phyloP scores from a whole-genome alignment of 1,140 invertebrate species.

The Lordiphosa mommai region DNA sequence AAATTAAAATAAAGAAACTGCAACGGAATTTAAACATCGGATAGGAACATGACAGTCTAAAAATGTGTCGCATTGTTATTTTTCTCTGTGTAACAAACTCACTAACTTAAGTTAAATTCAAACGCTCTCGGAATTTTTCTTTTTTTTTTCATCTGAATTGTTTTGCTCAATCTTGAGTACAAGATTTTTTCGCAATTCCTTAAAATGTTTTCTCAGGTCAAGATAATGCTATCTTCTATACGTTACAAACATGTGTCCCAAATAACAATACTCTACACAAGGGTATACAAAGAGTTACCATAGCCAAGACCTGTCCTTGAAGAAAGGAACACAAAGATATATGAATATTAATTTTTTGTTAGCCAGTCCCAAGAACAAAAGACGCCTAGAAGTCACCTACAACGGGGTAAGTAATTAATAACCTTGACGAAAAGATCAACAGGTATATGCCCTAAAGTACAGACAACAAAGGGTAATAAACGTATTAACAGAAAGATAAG shows the following conservation, averaged over 20 bases:
- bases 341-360: neutral
- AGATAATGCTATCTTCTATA: no score
- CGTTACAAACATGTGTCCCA: no score
- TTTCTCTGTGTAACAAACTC: no score
- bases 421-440: conserved; percentile 46
- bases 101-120: no score
- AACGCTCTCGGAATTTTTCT: no score
- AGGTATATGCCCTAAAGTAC: conserved; percentile 32
- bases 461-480: conserved; percentile 63
- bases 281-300: conserved; percentile 7
- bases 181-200: conserved; percentile 41
- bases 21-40: no score
- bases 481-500: conserved; percentile 30
- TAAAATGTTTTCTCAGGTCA: conserved; percentile 60
- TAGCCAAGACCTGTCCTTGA: conserved; percentile 18
- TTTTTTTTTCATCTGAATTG: no score
- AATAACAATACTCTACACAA: no score
- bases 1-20: no score
- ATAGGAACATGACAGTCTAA: no score
- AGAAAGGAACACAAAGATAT: conserved; percentile 6
- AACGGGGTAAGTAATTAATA: conserved; percentile 14
- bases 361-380: neutral
- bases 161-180: no score
- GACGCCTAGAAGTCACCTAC: conserved; percentile 9
- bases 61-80: no score